Evolutionary conservation across 2,113 vertebrate species (phyloP).

Genomic region (Copsychus sechellarum): DNA sequence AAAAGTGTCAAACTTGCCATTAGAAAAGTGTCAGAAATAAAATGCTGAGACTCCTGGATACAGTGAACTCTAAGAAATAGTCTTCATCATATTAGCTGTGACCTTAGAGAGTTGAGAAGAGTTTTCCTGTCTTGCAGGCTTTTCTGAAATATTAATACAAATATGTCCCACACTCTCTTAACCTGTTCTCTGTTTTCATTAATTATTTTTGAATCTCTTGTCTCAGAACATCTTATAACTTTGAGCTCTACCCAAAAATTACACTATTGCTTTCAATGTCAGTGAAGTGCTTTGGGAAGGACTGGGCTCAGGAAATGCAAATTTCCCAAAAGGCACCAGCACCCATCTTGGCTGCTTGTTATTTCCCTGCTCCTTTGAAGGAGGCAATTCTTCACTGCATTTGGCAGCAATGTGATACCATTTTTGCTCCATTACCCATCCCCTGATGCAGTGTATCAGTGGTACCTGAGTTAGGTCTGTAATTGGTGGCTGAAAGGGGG

Average conservation of each 20-base stretch:
- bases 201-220: constrained; percentile 20
- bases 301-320: neutral
- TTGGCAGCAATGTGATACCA: fast-evolving
- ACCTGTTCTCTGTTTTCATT: constrained; percentile 1
- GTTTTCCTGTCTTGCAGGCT: constrained; percentile 14
- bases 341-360: neutral
- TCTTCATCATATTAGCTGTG: constrained; percentile 31
- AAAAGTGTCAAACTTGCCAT: constrained; percentile 44
- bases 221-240: neutral
- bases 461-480: neutral
- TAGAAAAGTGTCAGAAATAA: constrained; percentile 28
- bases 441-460: neutral
- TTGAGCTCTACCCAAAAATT: neutral
- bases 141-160: constrained; percentile 42
- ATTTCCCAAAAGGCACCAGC: neutral
- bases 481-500: neutral
- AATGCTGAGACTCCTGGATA: constrained; percentile 26
- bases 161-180: neutral
- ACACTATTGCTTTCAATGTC: neutral
- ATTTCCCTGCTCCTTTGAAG: neutral
- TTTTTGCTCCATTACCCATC: neutral
- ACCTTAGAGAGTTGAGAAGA: constrained; percentile 47
- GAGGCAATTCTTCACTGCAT: neutral
- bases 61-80: constrained; percentile 4
- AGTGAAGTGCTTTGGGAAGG: constrained; percentile 1